A percentile compares a stretch with the other conserved stretches of the same genome.
These are phyloP conservation scores for Hemistola chrysoprasaria DNA, from an alignment of 2,888 invertebrate species.

Conservation along the genomic window DNA sequence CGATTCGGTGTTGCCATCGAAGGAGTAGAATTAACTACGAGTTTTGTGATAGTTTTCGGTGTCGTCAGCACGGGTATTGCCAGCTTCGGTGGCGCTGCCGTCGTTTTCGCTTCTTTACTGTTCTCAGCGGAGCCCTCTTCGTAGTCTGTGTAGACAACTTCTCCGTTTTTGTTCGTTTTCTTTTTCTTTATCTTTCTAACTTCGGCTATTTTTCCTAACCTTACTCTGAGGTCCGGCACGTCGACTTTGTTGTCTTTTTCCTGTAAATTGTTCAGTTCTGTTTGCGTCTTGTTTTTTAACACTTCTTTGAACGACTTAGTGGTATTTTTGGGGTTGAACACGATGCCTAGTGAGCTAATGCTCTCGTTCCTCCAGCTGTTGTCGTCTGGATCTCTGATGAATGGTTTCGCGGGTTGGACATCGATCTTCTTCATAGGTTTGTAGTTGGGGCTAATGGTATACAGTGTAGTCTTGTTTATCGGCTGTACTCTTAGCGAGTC, in stretches of 20 bases:
- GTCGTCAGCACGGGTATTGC: constrained; percentile 14
- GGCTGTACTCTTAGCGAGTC: constrained; percentile 57
- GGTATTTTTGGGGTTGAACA: constrained; percentile 71
- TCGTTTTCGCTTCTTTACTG: constrained; percentile 17
- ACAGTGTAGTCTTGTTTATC: constrained; percentile 41
- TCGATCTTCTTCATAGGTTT: constrained; percentile 71
- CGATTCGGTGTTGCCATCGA: constrained; percentile 11
- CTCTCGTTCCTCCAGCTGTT: constrained; percentile 78
- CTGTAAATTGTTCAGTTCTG: constrained; percentile 49
- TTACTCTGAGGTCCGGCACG: constrained; percentile 57
- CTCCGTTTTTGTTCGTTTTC: constrained; percentile 55
- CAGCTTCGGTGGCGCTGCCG: constrained; percentile 10
- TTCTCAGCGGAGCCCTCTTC: constrained; percentile 57
- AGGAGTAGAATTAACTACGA: constrained; percentile 6
- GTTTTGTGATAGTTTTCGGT: not conserved
- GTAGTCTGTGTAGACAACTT: constrained; percentile 60
- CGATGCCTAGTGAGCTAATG: constrained; percentile 71
- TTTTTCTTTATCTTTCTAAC: constrained; percentile 67
- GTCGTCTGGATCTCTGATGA: constrained; percentile 68
- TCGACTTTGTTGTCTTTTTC: constrained; percentile 54
- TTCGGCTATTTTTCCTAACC: constrained; percentile 70
- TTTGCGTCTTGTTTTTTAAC: constrained; percentile 70
- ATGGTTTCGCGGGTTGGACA: constrained; percentile 58
- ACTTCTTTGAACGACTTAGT: constrained; percentile 72
- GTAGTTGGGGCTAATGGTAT: constrained; percentile 62